Conservation (phyloP, 1,140 invertebrate genomes). For the Drosophila orena region DNA sequence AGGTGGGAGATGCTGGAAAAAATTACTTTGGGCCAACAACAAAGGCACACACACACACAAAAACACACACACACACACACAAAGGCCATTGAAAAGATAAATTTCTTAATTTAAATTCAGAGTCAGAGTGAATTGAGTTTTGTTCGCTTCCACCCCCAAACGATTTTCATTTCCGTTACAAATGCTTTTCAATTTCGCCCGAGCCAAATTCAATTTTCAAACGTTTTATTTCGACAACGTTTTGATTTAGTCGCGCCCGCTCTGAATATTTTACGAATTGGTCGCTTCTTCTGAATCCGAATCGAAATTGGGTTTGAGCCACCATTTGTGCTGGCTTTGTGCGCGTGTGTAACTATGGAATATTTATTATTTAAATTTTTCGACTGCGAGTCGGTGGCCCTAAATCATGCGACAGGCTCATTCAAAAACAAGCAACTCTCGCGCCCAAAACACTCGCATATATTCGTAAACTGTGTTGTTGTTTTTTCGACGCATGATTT, state of each 20-base stretch:
- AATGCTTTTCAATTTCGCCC: conserved; percentile 77
- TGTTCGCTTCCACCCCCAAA: conserved; percentile 34
- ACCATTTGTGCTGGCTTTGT: conserved; percentile 65
- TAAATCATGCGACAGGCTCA: conserved; percentile 77
- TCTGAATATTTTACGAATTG: conserved; percentile 78
- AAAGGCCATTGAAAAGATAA: conserved; percentile 74
- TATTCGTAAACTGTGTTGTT: conserved; percentile 41
- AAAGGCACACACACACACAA: conserved; percentile 39
- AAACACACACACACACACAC: conserved; percentile 40
- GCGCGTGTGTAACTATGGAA: conserved; percentile 68
- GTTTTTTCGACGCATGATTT: conserved; percentile 73
- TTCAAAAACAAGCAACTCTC: conserved; percentile 43
- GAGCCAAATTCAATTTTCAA: conserved; percentile 78
- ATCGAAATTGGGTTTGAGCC: conserved; percentile 31
- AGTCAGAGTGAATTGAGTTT: conserved; percentile 44
- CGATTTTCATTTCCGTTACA: conserved; percentile 79
- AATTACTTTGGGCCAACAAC: conserved; percentile 47
- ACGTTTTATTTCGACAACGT: conserved; percentile 80
- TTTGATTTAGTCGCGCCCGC: conserved; percentile 76
- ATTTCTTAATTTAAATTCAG: conserved; percentile 83
- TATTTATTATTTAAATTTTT: conserved; percentile 82
- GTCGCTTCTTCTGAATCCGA: conserved; percentile 34
- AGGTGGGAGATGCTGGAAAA: conserved; percentile 64
- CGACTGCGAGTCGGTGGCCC: conserved; percentile 55
- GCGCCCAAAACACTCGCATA: conserved; percentile 45